A percentile compares a stretch with the other conserved stretches of the same genome.
These are phyloP conservation scores for Bucco capensis DNA, from an alignment of 2,113 vertebrate genomes.

Conservation along the genomic window DNA sequence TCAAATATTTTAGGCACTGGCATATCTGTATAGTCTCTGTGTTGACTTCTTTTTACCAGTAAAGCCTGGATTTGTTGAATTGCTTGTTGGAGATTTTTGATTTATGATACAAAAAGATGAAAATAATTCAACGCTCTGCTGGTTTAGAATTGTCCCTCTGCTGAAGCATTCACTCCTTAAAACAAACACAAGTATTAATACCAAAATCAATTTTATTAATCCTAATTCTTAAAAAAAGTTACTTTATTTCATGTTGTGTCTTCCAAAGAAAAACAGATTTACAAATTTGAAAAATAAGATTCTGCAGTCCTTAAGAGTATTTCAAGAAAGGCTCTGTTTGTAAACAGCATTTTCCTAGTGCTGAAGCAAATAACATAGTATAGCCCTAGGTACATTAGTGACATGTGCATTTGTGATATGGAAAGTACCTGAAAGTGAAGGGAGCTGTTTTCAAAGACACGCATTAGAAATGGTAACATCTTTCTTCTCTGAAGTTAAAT, in stretches of 20 bases:
- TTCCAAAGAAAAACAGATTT: not conserved
- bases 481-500: not conserved
- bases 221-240: not conserved
- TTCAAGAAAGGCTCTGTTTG: not conserved
- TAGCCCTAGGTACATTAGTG: not conserved
- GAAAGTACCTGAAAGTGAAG: not conserved
- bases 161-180: not conserved
- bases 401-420: not conserved
- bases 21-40: not conserved
- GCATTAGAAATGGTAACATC: not conserved
- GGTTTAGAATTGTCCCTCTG: not conserved
- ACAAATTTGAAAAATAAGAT: not conserved
- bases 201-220: not conserved
- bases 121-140: not conserved
- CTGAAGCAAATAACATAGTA: not conserved
- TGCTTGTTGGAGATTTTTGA: not conserved
- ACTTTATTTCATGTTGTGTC: not conserved
- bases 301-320: not conserved
- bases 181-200: not conserved
- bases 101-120: not conserved
- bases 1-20: not conserved
- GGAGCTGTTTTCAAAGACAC: rapidly evolving
- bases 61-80: not conserved
- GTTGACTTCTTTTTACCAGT: not conserved
- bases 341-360: not conserved